Percentiles rank a stretch among this genome's conserved stretches.
Evolutionary conservation across 2,888 invertebrate genomes (phyloP).

Genomic region (Apoderus coryli): DNA sequence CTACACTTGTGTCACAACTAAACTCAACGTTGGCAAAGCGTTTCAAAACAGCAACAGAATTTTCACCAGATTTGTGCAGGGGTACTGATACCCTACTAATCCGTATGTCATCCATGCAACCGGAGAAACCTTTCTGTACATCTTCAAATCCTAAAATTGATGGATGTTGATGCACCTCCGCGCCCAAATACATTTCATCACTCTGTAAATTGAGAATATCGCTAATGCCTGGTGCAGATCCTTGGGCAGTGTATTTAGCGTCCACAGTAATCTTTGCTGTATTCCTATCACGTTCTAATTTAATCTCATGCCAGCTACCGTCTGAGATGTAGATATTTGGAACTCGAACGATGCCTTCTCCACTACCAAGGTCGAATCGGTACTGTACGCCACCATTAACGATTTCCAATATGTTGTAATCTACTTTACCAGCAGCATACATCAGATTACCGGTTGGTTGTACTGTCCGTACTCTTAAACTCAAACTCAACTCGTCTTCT

Average conservation of each 20-base stretch:
- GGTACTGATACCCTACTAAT: constrained; percentile 58
- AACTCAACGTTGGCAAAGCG: constrained; percentile 57
- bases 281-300: constrained; percentile 69
- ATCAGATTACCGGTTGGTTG: constrained; percentile 73
- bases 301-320: constrained; percentile 70
- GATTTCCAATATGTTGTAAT: constrained; percentile 79
- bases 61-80: constrained; percentile 50
- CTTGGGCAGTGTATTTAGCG: constrained; percentile 54
- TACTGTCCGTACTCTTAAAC: constrained; percentile 68
- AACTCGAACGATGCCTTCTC: constrained; percentile 70
- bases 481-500: constrained; percentile 66
- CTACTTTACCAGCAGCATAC: constrained; percentile 73
- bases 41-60: constrained; percentile 47
- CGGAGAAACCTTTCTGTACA: constrained; percentile 69
- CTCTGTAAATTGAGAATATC: constrained; percentile 74
- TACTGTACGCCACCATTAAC: constrained; percentile 78
- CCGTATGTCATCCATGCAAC: constrained; percentile 79
- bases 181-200: constrained; percentile 73
- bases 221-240: constrained; percentile 66
- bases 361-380: constrained; percentile 84
- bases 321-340: constrained; percentile 65
- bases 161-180: constrained; percentile 63
- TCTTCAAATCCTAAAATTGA: constrained; percentile 56
- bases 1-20: constrained; percentile 44
- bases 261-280: constrained; percentile 67